Evolutionary conservation across 2,888 invertebrate species (phyloP).

Genomic region (Euproctis similis): DNA sequence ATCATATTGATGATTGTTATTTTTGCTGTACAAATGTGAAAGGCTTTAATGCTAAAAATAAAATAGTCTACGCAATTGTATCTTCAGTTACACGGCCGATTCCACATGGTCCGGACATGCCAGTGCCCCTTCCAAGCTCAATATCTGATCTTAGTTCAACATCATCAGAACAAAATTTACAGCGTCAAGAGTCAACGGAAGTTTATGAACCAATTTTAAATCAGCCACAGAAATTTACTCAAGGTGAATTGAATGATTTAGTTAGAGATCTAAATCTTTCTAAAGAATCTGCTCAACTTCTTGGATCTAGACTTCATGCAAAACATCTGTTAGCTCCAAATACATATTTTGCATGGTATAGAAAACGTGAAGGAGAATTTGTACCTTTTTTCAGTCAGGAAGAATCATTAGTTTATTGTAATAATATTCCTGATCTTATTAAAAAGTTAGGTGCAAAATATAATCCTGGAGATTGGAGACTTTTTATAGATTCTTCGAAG

Average conservation of each 20-base stretch:
- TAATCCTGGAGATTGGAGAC: neutral
- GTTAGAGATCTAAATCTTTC: neutral
- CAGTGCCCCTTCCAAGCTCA: too few species aligned
- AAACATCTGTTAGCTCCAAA: neutral
- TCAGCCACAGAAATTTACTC: neutral
- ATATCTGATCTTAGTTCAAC: too few species aligned
- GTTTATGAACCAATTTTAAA: too few species aligned
- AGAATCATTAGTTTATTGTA: neutral
- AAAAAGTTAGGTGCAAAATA: neutral
- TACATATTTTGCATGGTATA: neutral
- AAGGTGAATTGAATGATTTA: neutral
- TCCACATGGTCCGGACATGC: too few species aligned
- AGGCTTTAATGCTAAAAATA: too few species aligned
- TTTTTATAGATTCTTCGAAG: neutral
- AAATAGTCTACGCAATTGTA: too few species aligned
- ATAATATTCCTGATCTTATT: neutral
- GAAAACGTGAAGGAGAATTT: neutral
- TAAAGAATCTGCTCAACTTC: neutral
- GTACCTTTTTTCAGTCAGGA: neutral
- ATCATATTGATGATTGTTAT: too few species aligned
- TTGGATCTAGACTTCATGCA: too few species aligned
- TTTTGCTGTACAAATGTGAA: too few species aligned
- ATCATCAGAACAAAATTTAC: too few species aligned
- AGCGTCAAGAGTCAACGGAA: too few species aligned
- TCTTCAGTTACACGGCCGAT: too few species aligned